Evolutionary conservation across 2,113 vertebrate species (phyloP).

Genomic region (Colistium nudipinnis): DNA sequence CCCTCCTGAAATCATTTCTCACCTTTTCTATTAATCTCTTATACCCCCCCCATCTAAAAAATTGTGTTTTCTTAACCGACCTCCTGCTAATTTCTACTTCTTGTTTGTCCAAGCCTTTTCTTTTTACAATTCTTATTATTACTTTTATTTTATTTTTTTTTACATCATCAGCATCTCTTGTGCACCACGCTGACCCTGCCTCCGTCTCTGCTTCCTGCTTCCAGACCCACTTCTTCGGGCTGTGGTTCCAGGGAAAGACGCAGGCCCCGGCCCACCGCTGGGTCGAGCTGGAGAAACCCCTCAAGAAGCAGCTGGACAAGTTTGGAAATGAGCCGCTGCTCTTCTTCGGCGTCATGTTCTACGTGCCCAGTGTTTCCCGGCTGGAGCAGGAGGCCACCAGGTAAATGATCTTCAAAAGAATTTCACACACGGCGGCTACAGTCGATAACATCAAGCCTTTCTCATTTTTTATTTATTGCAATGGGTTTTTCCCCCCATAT

Average conservation of each 20-base stretch:
- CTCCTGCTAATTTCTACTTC: background rate
- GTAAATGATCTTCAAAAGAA: constrained; percentile 74
- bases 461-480: background rate
- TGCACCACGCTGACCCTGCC: constrained; percentile 4
- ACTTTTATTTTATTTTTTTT: constrained; percentile 29
- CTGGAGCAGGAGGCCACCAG: constrained; percentile 95
- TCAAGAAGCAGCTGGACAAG: constrained; percentile 99
- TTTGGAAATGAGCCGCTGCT: constrained; percentile 95
- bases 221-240: constrained; percentile 94
- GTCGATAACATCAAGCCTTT: background rate
- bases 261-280: constrained; percentile 92
- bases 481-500: background rate
- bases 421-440: too few relatives aligned
- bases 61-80: background rate
- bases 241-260: constrained; percentile 95
- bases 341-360: constrained; percentile 98
- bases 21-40: constrained; percentile 25
- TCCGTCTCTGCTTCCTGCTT: constrained; percentile 9
- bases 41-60: constrained; percentile 6
- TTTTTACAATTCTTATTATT: constrained; percentile 19
- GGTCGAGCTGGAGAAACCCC: constrained; percentile 97
- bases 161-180: background rate
- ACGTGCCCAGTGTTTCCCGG: constrained; percentile 91
- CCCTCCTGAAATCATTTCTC: background rate
- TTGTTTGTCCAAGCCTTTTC: constrained; percentile 4